Evolutionary conservation across 1,140 invertebrate genomes (phyloP), one percentile per base, ranked within the genome.

Genomic region (Cardiocondyla obscurior): DNA sequence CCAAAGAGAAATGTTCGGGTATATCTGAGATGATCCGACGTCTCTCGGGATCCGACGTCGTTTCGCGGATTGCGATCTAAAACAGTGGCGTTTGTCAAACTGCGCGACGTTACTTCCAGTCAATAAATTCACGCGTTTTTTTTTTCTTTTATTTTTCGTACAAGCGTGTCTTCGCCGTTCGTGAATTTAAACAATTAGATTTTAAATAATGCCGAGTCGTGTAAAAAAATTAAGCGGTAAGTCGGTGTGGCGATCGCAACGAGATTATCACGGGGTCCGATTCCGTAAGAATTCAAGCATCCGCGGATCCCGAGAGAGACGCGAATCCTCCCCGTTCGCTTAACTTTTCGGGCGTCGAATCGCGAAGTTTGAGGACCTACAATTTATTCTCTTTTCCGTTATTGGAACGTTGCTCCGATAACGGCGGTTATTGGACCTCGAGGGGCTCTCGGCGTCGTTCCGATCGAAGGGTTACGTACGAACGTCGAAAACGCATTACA

Each of bases 1-100:
- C 88, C 88, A 84, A 86, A 88, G 87, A 86, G 87, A 88, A 89
- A 89, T 85, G 81, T 84, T 76, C 19, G 81, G 73, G 73, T 88
- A 88, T 83, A 88, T 81, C 51, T 64, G 44, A 8, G 46, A 10
- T 44, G 65, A 62, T 55, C 30, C 5, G 67, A 14, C 77, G 67
- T 10, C 53, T 46, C 16, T 46, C 51, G 79, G 19, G 33, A n/a
- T n/a, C n/a, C n/a, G n/a, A 33, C 46, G 58, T 58, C 51, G 16
- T 30, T 55, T 79, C 76, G n/a, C 53, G 42, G 39, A 62, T 46
- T 22, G 19, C 28, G 57, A 64, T 36, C 44, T 49, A 76, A 49
- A 12, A 64, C 30, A 19, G 57, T 19, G 44, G 14, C 36, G 39
- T n/a, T 14, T 14, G 14, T 76, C 57, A 49, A 64, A 76, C 58